A percentile compares a stretch with the other conserved stretches of the same genome.
These are phyloP conservation scores for Plecturocebus donacophilus DNA, from an alignment of 2,113 vertebrate species.

Conservation along the genomic window DNA sequence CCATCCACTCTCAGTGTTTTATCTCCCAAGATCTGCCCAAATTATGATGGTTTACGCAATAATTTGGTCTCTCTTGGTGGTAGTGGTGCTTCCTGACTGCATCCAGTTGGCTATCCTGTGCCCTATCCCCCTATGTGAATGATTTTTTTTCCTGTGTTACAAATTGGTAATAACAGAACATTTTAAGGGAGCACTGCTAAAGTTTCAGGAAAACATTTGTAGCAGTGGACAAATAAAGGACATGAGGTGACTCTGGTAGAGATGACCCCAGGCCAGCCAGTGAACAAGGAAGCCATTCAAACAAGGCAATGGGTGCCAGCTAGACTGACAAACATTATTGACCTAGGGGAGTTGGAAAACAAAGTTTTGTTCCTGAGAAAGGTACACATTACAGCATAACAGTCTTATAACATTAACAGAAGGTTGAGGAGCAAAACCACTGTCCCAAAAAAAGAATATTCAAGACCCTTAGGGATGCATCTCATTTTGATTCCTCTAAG, in stretches of 20 bases:
- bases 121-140: too few relatives aligned
- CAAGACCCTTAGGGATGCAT: neutral
- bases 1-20: too few relatives aligned
- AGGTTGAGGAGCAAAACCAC: neutral
- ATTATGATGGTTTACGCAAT: too few relatives aligned
- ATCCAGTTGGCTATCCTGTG: too few relatives aligned
- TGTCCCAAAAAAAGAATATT: neutral
- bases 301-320: neutral
- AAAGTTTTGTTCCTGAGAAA: neutral
- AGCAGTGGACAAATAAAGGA: neutral
- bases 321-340: too few relatives aligned
- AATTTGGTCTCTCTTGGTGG: too few relatives aligned
- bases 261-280: neutral
- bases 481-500: neutral
- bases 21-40: too few relatives aligned
- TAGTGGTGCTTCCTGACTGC: too few relatives aligned
- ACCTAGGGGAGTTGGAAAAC: neutral
- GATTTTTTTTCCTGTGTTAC: too few relatives aligned
- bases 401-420: neutral
- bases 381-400: neutral
- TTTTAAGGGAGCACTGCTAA: neutral
- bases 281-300: neutral
- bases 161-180: neutral
- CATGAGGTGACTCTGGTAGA: neutral
- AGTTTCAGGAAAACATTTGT: neutral